Percentiles rank a stretch among this genome's conserved stretches.
Evolutionary conservation across 1,140 invertebrate genomes (phyloP).

Genomic region (Metopolophium dirhodum): DNA sequence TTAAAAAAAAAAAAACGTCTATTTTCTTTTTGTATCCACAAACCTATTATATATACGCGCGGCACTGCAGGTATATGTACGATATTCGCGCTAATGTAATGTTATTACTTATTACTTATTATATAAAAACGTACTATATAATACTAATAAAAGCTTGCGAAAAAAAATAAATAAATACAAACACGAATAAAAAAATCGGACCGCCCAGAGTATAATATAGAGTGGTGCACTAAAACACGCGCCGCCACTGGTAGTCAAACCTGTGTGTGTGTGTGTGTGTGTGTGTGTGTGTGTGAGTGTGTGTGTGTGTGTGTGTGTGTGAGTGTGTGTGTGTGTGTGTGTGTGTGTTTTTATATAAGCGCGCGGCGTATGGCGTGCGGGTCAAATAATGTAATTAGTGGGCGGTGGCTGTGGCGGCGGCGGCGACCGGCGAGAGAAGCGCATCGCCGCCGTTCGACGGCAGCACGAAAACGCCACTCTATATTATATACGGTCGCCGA

Average conservation of each 20-base stretch:
- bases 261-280: background rate
- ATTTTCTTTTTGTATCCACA: background rate
- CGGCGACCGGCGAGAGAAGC: background rate
- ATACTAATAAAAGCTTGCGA: background rate
- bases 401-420: conserved; percentile 14
- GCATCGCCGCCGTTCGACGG: background rate
- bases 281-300: background rate
- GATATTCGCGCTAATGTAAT: background rate
- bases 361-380: conserved; percentile 39
- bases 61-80: no score
- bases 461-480: conserved; percentile 19
- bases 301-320: background rate
- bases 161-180: conserved; percentile 7
- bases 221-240: background rate
- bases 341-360: background rate
- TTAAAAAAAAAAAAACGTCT: background rate
- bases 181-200: conserved; percentile 21
- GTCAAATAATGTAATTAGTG: conserved; percentile 43
- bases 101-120: background rate
- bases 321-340: background rate
- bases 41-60: background rate
- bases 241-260: background rate
- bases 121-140: background rate
- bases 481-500: background rate
- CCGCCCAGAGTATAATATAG: conserved; percentile 37